Conservation (phyloP, 2,888 invertebrate genomes). For the Catocala nupta region DNA sequence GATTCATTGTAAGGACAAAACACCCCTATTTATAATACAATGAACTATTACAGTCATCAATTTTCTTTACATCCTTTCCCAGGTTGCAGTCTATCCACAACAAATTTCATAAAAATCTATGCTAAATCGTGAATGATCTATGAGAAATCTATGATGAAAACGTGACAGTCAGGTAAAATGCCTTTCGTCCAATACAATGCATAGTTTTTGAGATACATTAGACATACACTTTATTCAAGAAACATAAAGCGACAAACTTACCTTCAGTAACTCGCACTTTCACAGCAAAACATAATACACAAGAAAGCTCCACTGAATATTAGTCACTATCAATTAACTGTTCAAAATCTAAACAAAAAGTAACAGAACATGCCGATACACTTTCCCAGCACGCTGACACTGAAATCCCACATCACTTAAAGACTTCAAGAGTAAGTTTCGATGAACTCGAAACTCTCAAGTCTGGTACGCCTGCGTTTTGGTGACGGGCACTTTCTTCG, state of each 20-base stretch:
- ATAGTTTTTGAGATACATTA: not conserved
- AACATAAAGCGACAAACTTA: conserved; percentile 33
- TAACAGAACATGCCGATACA: conserved; percentile 25
- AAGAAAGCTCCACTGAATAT: conserved; percentile 43
- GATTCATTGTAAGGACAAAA: too few species aligned
- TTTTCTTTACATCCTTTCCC: too few species aligned
- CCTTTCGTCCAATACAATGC: too few species aligned
- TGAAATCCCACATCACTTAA: conserved; percentile 24
- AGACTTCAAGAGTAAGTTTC: conserved; percentile 20
- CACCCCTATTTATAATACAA: too few species aligned
- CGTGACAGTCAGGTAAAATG: too few species aligned
- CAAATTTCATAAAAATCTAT: too few species aligned
- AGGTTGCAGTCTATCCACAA: too few species aligned
- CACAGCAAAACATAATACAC: conserved; percentile 54
- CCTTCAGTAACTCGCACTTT: conserved; percentile 55
- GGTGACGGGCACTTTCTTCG: conserved; percentile 71
- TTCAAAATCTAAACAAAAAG: conserved; percentile 14
- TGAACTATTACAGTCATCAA: too few species aligned
- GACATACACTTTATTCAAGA: not conserved
- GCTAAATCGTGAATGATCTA: too few species aligned
- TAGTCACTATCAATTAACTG: conserved; percentile 21
- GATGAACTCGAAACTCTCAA: conserved; percentile 21
- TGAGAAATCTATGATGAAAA: too few species aligned
- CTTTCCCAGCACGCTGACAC: conserved; percentile 29
- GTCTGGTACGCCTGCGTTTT: conserved; percentile 4